Evolutionary conservation across 1,140 invertebrate species (phyloP).

Genomic region (Nymphalis io): DNA sequence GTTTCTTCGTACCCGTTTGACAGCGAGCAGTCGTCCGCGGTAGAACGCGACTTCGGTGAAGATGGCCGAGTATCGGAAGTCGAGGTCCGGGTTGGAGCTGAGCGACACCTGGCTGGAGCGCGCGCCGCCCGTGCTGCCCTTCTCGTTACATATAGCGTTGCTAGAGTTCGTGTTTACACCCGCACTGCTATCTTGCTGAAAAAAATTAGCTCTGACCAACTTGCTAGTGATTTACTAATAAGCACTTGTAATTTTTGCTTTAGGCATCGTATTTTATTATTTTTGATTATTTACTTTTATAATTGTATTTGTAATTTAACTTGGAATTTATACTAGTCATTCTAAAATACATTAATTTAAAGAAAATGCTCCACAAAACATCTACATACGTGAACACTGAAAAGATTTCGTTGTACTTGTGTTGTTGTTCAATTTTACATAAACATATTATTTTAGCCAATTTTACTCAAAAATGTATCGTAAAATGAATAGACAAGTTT

Average conservation of each 20-base stretch:
- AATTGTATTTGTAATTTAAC: too few relatives aligned
- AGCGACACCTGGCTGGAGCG: constrained; percentile 92
- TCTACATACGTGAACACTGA: too few relatives aligned
- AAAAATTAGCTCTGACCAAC: constrained; percentile 76
- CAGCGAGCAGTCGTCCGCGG: constrained; percentile 90
- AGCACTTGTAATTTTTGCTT: background rate
- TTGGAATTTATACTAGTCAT: too few relatives aligned
- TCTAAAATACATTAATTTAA: too few relatives aligned
- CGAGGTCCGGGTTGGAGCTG: constrained; percentile 91
- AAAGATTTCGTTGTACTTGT: too few relatives aligned
- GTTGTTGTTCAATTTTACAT: too few relatives aligned
- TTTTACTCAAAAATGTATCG: too few relatives aligned
- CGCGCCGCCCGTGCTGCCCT: constrained; percentile 82
- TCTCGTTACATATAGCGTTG: constrained; percentile 52
- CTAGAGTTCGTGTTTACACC: constrained; percentile 53
- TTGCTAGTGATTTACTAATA: constrained; percentile 34
- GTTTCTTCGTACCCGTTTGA: constrained; percentile 92
- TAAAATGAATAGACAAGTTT: too few relatives aligned
- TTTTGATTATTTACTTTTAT: background rate
- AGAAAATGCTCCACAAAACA: too few relatives aligned
- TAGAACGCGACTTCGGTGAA: constrained; percentile 95
- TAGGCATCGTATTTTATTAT: background rate
- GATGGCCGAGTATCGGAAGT: constrained; percentile 92
- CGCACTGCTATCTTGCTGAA: constrained; percentile 77
- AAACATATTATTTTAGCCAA: too few relatives aligned